Evolutionary conservation across 1,140 invertebrate species (phyloP).

Genomic region (Drosophila auraria): DNA sequence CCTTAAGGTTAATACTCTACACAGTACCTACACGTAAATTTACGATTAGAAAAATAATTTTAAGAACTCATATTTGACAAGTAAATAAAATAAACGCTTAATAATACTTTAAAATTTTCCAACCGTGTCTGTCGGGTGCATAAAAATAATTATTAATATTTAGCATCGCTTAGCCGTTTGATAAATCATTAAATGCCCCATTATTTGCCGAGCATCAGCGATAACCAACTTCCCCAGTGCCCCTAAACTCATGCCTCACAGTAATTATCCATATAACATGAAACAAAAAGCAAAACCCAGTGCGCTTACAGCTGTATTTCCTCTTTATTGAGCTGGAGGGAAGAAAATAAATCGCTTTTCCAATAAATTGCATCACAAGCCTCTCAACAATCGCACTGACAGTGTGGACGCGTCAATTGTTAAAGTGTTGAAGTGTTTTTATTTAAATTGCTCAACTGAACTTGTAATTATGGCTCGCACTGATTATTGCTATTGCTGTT

Average conservation of each 20-base stretch:
- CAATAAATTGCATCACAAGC: slow-evolving; percentile 76
- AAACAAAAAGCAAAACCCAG: slow-evolving; percentile 26
- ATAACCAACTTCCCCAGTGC: slow-evolving; percentile 38
- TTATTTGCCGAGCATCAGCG: slow-evolving; percentile 33
- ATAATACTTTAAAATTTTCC: background rate
- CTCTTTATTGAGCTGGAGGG: slow-evolving; percentile 45
- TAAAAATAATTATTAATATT: slow-evolving; percentile 21
- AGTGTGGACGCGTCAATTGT: slow-evolving; percentile 67
- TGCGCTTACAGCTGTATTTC: slow-evolving; percentile 41
- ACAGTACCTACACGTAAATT: too few species aligned
- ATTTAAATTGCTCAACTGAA: slow-evolving; percentile 81
- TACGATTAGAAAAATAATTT: background rate
- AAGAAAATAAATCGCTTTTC: slow-evolving; percentile 60
- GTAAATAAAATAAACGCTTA: background rate
- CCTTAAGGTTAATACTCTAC: slow-evolving; percentile 6
- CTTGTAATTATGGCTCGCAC: slow-evolving; percentile 74
- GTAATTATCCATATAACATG: slow-evolving; percentile 40
- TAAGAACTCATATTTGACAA: background rate
- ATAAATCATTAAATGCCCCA: slow-evolving; percentile 31
- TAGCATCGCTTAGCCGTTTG: slow-evolving; percentile 14
- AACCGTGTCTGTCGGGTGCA: slow-evolving; percentile 2
- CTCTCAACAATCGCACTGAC: slow-evolving; percentile 47
- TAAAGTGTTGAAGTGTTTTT: slow-evolving; percentile 81
- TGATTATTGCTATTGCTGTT: slow-evolving; percentile 51
- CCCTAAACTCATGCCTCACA: slow-evolving; percentile 27